Base-by-base conservation (phyloP, 2,797 vertebrate species). In the Notolabrus celidotus region DNA sequence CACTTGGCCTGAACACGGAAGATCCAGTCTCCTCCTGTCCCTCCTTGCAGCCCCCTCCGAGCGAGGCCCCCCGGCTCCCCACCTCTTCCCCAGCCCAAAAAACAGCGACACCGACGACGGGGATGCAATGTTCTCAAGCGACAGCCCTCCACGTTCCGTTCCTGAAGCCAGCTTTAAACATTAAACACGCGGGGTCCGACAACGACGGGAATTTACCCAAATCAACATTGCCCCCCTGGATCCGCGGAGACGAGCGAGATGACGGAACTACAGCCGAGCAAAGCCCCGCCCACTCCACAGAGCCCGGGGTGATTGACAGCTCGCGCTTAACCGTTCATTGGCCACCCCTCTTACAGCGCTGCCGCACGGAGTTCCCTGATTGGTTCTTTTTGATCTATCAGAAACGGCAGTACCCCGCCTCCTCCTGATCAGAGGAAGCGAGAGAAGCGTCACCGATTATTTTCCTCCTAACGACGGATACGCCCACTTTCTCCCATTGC, bases 251-350 rank as follows among this genome's bases (percentile, higher is more conserved):
- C 76, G 67, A 85, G 83, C 87, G 65, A 74, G 71, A 88, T 89
- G 91, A 94, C 88, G 91, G 90, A 92, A 92, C 92, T 92, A 86
- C 83, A 78, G 87, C 62, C 78, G 31, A 71, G 62, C 22, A 58
- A 73, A 74, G 69, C 56, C 89, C 91, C 91, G 87, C 91, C 93
- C 23, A 62, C 53, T 54, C 7, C 3, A 11, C 51, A 34, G 51
- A 79, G 67, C 61, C n/a, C 20, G 33, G n/a, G 19, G 55, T 86
- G 86, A 92, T 63, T 84, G 90, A 88, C 90, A 79, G 74, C 10
- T 7, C 0, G 0, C 31, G 5, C 47, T 1, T 20, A 31, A 5
- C n/a, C 9, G 5, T 17, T 2, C 79, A 92, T 92, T 92, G 92
- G 90, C 5, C 29, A 19, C 4, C 8, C 19, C 9, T 47, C 16